A percentile compares a stretch with the other conserved stretches of the same genome.
Evolutionary conservation across 1,140 invertebrate species (phyloP).

Genomic region (Odontomachus brunneus): DNA sequence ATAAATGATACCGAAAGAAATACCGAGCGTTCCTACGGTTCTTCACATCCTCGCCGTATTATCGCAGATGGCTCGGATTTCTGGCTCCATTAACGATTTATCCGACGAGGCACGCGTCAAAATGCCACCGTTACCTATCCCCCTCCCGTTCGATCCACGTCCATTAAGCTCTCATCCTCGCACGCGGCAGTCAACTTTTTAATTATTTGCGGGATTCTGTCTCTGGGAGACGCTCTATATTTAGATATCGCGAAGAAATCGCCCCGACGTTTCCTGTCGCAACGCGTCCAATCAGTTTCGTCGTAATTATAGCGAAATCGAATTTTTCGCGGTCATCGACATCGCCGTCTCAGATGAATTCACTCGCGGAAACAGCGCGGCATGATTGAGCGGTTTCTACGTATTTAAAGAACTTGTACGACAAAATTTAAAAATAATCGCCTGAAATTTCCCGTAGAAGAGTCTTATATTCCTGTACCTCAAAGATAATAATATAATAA

Average conservation of each 20-base stretch:
- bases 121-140: constrained; percentile 27
- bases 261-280: neutral
- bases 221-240: constrained; percentile 7
- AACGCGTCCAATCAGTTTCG: constrained; percentile 12
- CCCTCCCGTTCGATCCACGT: constrained; percentile 17
- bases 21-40: neutral
- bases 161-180: constrained; percentile 27
- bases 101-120: constrained; percentile 35
- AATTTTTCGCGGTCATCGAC: constrained; percentile 49
- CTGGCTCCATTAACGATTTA: constrained; percentile 62
- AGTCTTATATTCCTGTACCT: neutral
- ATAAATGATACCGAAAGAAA: constrained; percentile 16
- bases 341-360: neutral
- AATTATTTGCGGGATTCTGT: constrained; percentile 45
- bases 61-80: constrained; percentile 48
- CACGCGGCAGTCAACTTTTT: constrained; percentile 25
- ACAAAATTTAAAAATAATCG: neutral
- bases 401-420: too few relatives aligned
- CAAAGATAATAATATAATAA: too few relatives aligned
- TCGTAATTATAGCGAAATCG: constrained; percentile 53
- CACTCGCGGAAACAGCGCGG: neutral
- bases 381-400: neutral
- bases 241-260: constrained; percentile 13
- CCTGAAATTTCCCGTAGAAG: neutral
- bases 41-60: constrained; percentile 13